A percentile compares a stretch with the other conserved stretches of the same genome.
These are phyloP conservation scores for Oreortyx pictus DNA, from an alignment of 2,797 vertebrate genomes.

Conservation along the genomic window DNA sequence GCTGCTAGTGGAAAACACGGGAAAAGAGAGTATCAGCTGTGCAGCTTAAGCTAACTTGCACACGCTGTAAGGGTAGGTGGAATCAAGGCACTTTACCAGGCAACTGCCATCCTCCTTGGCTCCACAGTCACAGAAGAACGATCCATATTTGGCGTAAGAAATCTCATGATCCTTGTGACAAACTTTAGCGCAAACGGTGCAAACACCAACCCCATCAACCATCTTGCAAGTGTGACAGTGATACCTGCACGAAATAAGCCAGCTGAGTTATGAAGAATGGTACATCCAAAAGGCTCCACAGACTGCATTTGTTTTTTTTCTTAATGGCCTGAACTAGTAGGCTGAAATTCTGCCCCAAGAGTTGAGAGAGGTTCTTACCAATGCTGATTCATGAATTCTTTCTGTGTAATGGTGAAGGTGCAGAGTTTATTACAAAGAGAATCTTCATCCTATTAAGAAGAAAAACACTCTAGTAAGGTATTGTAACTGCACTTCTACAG, in stretches of 20 bases:
- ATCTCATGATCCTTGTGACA: constrained; percentile 99
- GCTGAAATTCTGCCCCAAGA: neutral
- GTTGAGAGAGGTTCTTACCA: constrained; percentile 85
- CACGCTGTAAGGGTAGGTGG: neutral
- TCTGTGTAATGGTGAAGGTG: constrained; percentile 99
- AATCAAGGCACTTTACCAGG: constrained; percentile 86
- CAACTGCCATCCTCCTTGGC: constrained; percentile 99
- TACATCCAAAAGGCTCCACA: neutral
- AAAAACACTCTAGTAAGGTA: neutral
- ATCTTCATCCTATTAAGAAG: constrained; percentile 92
- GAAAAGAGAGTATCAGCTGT: neutral
- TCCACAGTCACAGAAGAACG: constrained; percentile 99
- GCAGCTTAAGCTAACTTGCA: neutral
- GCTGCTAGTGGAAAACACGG: neutral
- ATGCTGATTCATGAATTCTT: constrained; percentile 99
- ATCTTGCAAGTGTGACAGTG: constrained; percentile 99
- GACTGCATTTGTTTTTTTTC: neutral
- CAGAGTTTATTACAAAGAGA: constrained; percentile 99
- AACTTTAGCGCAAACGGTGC: constrained; percentile 99
- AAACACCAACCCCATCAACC: constrained; percentile 99
- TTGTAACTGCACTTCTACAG: neutral
- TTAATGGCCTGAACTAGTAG: neutral
- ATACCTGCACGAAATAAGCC: constrained; percentile 84
- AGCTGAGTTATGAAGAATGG: neutral
- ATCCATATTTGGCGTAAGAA: constrained; percentile 99